phyloP scores from a whole-genome alignment of 1,140 invertebrate species.

The Laupala kohalensis region DNA sequence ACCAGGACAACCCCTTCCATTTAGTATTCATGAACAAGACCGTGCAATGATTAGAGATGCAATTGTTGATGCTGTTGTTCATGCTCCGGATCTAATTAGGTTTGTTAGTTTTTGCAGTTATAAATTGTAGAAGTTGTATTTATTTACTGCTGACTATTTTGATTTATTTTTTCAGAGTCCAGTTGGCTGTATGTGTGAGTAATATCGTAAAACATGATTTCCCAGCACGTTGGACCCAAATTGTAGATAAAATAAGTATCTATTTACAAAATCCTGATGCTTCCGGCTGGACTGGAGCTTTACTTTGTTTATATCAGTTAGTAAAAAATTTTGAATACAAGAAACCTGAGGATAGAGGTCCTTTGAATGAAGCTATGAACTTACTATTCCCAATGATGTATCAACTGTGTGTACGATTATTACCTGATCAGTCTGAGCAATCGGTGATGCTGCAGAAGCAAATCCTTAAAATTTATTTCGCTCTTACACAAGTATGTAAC shows the following conservation, averaged over 20 bases:
- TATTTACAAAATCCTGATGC: slow-evolving; percentile 73
- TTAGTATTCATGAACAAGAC: slow-evolving; percentile 93
- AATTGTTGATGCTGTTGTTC: slow-evolving; percentile 89
- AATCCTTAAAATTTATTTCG: slow-evolving; percentile 93
- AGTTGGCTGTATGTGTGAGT: slow-evolving; percentile 81
- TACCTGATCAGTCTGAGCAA: slow-evolving; percentile 72
- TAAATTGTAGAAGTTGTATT: neutral
- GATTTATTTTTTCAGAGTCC: slow-evolving; percentile 46
- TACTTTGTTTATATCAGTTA: slow-evolving; percentile 84
- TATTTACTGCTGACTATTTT: slow-evolving; percentile 1
- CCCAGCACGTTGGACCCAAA: slow-evolving; percentile 85
- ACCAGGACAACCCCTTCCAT: slow-evolving; percentile 55
- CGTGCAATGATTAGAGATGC: slow-evolving; percentile 80
- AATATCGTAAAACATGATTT: slow-evolving; percentile 93
- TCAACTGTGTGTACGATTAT: slow-evolving; percentile 65
- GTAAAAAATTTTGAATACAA: slow-evolving; percentile 97
- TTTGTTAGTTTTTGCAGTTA: slow-evolving; percentile 18
- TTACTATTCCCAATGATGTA: slow-evolving; percentile 84
- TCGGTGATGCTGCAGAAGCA: slow-evolving; percentile 88
- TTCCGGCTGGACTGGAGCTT: slow-evolving; percentile 78
- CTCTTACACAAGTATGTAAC: slow-evolving; percentile 55
- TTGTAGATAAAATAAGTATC: slow-evolving; percentile 85
- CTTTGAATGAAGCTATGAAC: slow-evolving; percentile 90
- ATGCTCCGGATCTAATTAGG: slow-evolving; percentile 79
- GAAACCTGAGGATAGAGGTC: slow-evolving; percentile 71